Conservation (phyloP, 2,113 vertebrate genomes). For the Romanogobio albipinnatus region DNA sequence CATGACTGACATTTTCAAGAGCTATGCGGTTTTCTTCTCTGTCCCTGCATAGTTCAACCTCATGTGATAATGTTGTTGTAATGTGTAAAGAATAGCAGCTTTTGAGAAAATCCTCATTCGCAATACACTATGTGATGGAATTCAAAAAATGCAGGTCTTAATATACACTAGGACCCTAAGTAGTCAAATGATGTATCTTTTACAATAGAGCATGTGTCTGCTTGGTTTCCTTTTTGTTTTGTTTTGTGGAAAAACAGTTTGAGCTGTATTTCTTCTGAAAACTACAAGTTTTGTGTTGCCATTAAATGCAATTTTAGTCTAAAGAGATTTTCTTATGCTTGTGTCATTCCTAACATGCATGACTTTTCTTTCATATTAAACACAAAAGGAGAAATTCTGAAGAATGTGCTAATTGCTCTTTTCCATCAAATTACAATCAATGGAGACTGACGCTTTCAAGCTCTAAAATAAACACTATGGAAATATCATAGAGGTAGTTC, state of each 20-base stretch:
- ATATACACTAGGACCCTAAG: constrained; percentile 1
- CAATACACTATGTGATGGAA: not conserved
- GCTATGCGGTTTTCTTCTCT: constrained; percentile 41
- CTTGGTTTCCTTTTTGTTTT: not conserved
- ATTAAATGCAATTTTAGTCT: not conserved
- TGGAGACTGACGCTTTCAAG: too few species aligned
- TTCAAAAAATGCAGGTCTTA: not conserved
- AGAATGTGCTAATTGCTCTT: too few species aligned
- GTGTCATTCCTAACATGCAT: too few species aligned
- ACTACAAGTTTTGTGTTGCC: not conserved
- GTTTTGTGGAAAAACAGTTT: not conserved
- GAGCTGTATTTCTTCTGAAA: not conserved
- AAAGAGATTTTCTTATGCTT: not conserved
- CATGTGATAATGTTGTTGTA: constrained; percentile 25
- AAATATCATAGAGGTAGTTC: too few species aligned
- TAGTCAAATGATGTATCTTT: not conserved
- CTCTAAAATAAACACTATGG: too few species aligned
- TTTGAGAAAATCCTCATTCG: constrained; percentile 24
- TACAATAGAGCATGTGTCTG: not conserved
- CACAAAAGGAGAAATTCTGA: too few species aligned
- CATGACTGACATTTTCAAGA: constrained; percentile 45
- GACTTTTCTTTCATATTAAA: too few species aligned
- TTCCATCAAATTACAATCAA: too few species aligned
- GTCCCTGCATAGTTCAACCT: constrained; percentile 40
- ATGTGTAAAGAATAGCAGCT: constrained; percentile 39